These are phyloP conservation scores for Augochlora pura DNA, from an alignment of 1,140 invertebrate species.

Conservation along the genomic window DNA sequence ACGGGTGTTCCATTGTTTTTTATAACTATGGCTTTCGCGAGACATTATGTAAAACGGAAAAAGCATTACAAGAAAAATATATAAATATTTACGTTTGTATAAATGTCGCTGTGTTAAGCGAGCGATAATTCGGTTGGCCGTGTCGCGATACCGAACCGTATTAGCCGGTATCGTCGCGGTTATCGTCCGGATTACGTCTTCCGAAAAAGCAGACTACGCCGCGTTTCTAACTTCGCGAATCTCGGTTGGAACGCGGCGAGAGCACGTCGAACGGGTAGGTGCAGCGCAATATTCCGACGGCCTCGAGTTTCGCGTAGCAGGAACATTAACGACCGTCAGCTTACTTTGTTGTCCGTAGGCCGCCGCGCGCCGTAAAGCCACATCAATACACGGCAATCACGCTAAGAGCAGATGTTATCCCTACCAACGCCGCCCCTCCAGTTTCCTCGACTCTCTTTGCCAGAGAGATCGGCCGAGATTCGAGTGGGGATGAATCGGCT, in stretches of 20 bases:
- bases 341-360: slow-evolving; percentile 68
- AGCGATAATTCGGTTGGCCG: too few species aligned
- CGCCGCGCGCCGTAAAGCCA: slow-evolving; percentile 74
- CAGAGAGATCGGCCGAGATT: slow-evolving; percentile 22
- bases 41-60: slow-evolving; percentile 17
- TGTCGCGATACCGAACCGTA: too few species aligned
- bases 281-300: slow-evolving; percentile 34
- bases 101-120: too few species aligned
- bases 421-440: slow-evolving; percentile 49
- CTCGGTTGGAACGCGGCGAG: slow-evolving; percentile 1
- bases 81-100: too few species aligned
- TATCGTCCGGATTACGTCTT: neutral
- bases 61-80: neutral
- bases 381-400: slow-evolving; percentile 78
- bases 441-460: slow-evolving; percentile 33
- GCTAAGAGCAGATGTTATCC: slow-evolving; percentile 79
- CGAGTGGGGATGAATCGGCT: slow-evolving; percentile 51
- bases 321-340: slow-evolving; percentile 58
- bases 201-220: neutral
- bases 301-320: slow-evolving; percentile 50
- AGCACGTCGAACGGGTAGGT: neutral
- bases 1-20: slow-evolving; percentile 3
- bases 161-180: too few species aligned
- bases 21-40: slow-evolving; percentile 21
- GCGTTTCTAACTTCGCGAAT: neutral